Evolutionary conservation across 2,113 vertebrate genomes (phyloP).

Genomic region (Hippocampus comes): DNA sequence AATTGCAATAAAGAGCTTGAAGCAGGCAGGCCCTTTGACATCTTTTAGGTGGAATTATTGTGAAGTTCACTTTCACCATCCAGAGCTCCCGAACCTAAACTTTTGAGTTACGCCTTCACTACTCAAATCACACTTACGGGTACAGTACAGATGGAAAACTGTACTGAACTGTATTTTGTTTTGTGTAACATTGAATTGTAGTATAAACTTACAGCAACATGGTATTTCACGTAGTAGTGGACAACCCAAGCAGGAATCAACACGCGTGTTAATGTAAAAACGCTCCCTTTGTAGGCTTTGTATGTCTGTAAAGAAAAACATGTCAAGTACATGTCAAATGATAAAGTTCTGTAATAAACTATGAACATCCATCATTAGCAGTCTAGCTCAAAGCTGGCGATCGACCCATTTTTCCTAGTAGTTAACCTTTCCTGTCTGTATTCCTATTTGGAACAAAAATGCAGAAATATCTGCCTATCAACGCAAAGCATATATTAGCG

Average conservation of each 20-base stretch:
- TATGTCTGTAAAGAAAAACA: constrained; percentile 71
- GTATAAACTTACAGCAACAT: constrained; percentile 77
- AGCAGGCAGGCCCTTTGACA: not conserved
- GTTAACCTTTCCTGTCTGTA: not conserved
- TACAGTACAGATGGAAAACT: not conserved
- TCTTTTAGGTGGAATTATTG: not conserved
- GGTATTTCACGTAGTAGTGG: constrained; percentile 85
- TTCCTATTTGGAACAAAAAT: not conserved
- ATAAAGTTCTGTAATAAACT: not conserved
- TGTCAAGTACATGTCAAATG: not conserved
- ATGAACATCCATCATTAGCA: not conserved
- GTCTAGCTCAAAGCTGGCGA: not conserved
- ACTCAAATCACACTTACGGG: not conserved
- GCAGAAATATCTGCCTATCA: not conserved
- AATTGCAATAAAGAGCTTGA: too few relatives aligned
- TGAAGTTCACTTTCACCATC: not conserved
- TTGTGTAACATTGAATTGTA: not conserved
- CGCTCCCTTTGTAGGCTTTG: constrained; percentile 71
- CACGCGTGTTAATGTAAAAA: constrained; percentile 67
- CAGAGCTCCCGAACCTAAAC: too few relatives aligned
- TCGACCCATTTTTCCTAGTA: too few relatives aligned
- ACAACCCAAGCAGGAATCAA: constrained; percentile 81
- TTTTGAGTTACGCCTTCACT: not conserved
- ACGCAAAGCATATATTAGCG: too few relatives aligned
- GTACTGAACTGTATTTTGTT: not conserved